Percentiles rank a stretch among this genome's conserved stretches.
Conservation (phyloP, 2,113 vertebrate species). For the Salvelinus alpinus region DNA sequence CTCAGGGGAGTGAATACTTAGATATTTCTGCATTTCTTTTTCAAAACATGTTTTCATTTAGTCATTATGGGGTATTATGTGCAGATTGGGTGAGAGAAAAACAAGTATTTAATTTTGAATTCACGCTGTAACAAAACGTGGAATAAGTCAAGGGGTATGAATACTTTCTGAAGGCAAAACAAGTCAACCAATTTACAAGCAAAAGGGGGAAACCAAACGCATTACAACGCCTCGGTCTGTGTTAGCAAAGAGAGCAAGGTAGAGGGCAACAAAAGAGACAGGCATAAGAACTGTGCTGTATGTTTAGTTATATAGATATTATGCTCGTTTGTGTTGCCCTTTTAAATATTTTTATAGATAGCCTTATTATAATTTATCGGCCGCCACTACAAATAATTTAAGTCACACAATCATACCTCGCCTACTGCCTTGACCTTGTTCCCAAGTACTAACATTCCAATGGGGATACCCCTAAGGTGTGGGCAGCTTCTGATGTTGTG, state of each 20-base stretch:
- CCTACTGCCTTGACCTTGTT: slow-evolving; percentile 99
- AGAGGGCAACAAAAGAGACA: slow-evolving; percentile 66
- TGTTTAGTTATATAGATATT: too few relatives aligned
- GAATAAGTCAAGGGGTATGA: too few relatives aligned
- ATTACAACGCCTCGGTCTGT: slow-evolving; percentile 52
- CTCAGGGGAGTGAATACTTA: too few relatives aligned
- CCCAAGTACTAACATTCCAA: slow-evolving; percentile 99
- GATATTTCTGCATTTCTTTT: too few relatives aligned
- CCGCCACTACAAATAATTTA: slow-evolving; percentile 75
- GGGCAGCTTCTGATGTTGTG: slow-evolving; percentile 99
- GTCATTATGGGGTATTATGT: too few relatives aligned
- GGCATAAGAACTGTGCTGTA: slow-evolving; percentile 41
- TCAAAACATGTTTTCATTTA: too few relatives aligned
- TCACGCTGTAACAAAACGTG: too few relatives aligned
- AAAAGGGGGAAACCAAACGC: slow-evolving; percentile 19
- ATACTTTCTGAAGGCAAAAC: slow-evolving; percentile 7
- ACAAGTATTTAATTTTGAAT: too few relatives aligned
- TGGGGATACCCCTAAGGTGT: slow-evolving; percentile 99
- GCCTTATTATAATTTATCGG: slow-evolving; percentile 57
- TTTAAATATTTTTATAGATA: too few relatives aligned
- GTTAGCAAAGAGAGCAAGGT: slow-evolving; percentile 58
- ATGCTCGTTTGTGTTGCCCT: slow-evolving; percentile 65
- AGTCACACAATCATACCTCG: slow-evolving; percentile 82
- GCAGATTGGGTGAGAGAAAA: too few relatives aligned
- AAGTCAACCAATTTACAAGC: slow-evolving; percentile 25